These are phyloP conservation scores for Heliothis virescens DNA, from an alignment of 1,140 invertebrate species.

Conservation along the genomic window DNA sequence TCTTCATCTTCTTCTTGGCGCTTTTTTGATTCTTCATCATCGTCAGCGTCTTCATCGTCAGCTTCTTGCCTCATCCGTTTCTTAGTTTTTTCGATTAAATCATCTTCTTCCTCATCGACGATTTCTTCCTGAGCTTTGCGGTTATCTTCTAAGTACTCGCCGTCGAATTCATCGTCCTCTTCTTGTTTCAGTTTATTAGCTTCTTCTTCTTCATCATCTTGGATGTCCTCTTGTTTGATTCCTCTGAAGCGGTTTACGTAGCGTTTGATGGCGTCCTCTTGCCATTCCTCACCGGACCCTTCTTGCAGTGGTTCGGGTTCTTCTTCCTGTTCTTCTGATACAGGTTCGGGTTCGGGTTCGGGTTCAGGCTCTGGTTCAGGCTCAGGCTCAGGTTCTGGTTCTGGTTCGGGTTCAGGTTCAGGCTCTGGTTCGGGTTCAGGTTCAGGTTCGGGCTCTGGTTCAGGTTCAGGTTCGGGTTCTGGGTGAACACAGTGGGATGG, in stretches of 20 bases:
- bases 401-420: slow-evolving; percentile 61
- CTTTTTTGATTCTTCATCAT: slow-evolving; percentile 34
- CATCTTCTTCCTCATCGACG: slow-evolving; percentile 51
- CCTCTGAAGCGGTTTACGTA: slow-evolving; percentile 52
- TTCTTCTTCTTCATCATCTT: slow-evolving; percentile 48
- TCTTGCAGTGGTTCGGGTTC: slow-evolving; percentile 48
- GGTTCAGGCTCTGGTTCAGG: slow-evolving; percentile 59
- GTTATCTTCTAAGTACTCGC: slow-evolving; percentile 34
- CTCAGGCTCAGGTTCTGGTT: slow-evolving; percentile 63
- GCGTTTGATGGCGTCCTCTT: slow-evolving; percentile 56
- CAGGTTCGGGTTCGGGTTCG: slow-evolving; percentile 52
- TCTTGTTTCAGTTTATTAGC: slow-evolving; percentile 16
- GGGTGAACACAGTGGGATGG: slow-evolving; percentile 64
- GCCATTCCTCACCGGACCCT: slow-evolving; percentile 59
- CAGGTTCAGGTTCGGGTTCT: slow-evolving; percentile 54
- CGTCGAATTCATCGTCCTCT: slow-evolving; percentile 45
- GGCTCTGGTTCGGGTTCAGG: slow-evolving; percentile 64
- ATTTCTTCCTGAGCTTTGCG: slow-evolving; percentile 46
- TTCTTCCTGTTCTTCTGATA: slow-evolving; percentile 55
- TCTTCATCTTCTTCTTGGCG: slow-evolving; percentile 51
- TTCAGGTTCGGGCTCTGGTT: slow-evolving; percentile 60
- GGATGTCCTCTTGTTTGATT: slow-evolving; percentile 48
- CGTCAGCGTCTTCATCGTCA: slow-evolving; percentile 45
- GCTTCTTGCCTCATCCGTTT: slow-evolving; percentile 50
- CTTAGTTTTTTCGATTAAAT: slow-evolving; percentile 45